Percentiles rank a stretch among this genome's conserved stretches.
Evolutionary conservation across 2,888 invertebrate species (phyloP).

Genomic region (Lamellibrachia satsuma): DNA sequence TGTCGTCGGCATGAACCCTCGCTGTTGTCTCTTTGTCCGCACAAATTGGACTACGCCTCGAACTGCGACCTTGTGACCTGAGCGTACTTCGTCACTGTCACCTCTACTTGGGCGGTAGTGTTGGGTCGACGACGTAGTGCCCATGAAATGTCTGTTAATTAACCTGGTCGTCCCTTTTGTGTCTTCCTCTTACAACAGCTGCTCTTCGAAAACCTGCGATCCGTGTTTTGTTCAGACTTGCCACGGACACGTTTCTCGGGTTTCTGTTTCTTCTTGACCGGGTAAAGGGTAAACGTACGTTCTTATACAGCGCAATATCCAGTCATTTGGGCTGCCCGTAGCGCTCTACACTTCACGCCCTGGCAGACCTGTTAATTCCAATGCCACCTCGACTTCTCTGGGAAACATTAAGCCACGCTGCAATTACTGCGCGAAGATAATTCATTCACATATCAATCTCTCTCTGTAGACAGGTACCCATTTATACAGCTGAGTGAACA

Average conservation of each 20-base stretch:
- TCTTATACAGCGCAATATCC: too few species aligned
- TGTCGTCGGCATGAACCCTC: background rate
- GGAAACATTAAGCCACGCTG: too few species aligned
- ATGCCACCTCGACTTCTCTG: too few species aligned
- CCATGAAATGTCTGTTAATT: background rate
- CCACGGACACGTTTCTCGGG: background rate
- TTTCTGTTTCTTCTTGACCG: too few species aligned
- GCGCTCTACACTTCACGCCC: too few species aligned
- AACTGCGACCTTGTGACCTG: background rate
- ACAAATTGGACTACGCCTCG: slow-evolving; percentile 3
- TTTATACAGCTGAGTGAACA: too few species aligned
- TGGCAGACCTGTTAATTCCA: too few species aligned
- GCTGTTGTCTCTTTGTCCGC: slow-evolving; percentile 7
- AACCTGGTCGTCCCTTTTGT: background rate
- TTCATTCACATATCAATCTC: too few species aligned
- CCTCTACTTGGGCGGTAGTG: background rate
- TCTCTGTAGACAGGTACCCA: too few species aligned
- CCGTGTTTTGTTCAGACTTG: background rate
- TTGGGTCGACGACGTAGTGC: background rate
- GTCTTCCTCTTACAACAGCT: background rate
- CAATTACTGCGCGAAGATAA: too few species aligned
- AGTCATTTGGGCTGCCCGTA: too few species aligned
- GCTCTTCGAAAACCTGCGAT: background rate
- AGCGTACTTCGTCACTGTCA: slow-evolving; percentile 1
- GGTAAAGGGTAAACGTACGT: too few species aligned